These are phyloP conservation scores for Sclerurus mexicanus DNA, from an alignment of 2,113 vertebrate species.

Conservation along the genomic window DNA sequence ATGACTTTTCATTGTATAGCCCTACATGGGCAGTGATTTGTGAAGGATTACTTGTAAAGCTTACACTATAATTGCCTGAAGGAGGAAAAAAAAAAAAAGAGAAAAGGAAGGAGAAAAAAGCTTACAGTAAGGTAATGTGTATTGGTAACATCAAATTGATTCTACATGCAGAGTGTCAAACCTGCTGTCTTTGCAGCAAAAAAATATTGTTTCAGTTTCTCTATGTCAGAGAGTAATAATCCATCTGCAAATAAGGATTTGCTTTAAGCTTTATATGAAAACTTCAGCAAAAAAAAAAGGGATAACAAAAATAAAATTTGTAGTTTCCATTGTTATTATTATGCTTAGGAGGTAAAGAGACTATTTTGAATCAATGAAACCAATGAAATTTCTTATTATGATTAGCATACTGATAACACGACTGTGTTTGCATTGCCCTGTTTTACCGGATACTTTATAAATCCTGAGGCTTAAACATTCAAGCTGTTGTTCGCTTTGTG, in stretches of 20 bases:
- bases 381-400: neutral
- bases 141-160: slow-evolving; percentile 56
- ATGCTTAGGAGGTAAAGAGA: neutral
- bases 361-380: neutral
- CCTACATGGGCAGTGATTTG: slow-evolving; percentile 40
- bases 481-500: neutral
- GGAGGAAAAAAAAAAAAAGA: neutral
- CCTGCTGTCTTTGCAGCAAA: slow-evolving; percentile 53
- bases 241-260: slow-evolving; percentile 56
- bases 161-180: slow-evolving; percentile 55
- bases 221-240: slow-evolving; percentile 62
- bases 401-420: neutral
- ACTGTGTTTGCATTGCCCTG: neutral
- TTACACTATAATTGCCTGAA: neutral
- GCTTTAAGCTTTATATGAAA: neutral
- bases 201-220: slow-evolving; percentile 58
- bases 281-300: neutral
- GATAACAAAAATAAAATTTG: neutral
- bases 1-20: slow-evolving; percentile 33
- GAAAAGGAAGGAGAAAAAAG: neutral
- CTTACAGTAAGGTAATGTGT: slow-evolving; percentile 42
- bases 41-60: slow-evolving; percentile 44
- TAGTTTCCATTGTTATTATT: neutral
- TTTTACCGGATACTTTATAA: neutral
- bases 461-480: neutral